Conservation (phyloP, 64 coral and sea anemone species). For the Astreopora myriophthalma region DNA sequence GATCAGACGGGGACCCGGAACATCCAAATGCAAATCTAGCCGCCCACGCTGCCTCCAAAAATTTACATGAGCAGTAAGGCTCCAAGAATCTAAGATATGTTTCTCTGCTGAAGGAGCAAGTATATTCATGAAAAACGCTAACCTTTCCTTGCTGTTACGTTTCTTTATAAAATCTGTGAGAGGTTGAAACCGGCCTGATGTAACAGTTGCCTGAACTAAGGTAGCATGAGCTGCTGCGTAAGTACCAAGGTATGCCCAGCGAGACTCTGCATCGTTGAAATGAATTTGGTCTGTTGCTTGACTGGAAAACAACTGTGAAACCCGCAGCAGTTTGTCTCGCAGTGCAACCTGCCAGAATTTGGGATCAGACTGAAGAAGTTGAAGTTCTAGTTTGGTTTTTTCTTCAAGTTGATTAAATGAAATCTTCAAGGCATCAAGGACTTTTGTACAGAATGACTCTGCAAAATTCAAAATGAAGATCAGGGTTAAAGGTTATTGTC, state of each 20-base stretch:
- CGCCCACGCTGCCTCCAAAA: too few species aligned
- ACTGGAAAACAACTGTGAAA: constrained; percentile 90
- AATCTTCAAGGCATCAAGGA: constrained; percentile 80
- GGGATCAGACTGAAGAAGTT: constrained; percentile 73
- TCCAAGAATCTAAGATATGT: too few species aligned
- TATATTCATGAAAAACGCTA: background rate
- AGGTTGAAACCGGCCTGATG: constrained; percentile 80
- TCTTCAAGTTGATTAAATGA: constrained; percentile 93
- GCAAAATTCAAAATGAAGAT: background rate
- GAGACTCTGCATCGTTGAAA: constrained; percentile 87
- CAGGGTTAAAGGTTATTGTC: background rate
- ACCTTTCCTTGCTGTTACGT: constrained; percentile 63
- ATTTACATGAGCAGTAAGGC: too few species aligned
- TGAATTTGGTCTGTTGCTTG: constrained; percentile 88
- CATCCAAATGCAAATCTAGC: too few species aligned
- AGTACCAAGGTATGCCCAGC: constrained; percentile 92
- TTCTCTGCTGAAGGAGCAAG: background rate
- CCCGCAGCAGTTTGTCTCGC: constrained; percentile 82
- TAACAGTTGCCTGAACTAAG: constrained; percentile 77
- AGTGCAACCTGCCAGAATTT: constrained; percentile 82
- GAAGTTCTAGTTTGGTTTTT: constrained; percentile 94
- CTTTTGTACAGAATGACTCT: constrained; percentile 85
- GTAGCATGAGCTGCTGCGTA: constrained; percentile 93
- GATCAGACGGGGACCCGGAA: too few species aligned
- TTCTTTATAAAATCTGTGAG: constrained; percentile 74